Evolutionary conservation across 2,888 invertebrate genomes (phyloP).

Genomic region (Siphlonurus alternatus): DNA sequence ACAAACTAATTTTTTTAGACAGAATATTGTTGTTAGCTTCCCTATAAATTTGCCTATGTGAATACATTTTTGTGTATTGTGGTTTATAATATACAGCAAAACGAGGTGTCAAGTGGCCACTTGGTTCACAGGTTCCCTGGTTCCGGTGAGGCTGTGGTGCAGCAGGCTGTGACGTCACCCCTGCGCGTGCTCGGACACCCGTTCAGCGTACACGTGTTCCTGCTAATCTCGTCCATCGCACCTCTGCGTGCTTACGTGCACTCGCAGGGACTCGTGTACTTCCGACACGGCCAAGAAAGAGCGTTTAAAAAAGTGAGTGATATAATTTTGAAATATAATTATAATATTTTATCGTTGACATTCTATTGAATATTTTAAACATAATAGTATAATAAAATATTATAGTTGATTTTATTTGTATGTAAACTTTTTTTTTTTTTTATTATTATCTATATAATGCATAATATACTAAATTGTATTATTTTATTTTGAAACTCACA

Average conservation of each 20-base stretch:
- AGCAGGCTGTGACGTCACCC: constrained; percentile 14
- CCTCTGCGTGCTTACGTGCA: constrained; percentile 24
- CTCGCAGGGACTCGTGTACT: constrained; percentile 21
- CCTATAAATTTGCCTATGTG: not conserved
- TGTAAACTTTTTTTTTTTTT: too few species aligned
- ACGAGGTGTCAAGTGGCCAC: too few species aligned
- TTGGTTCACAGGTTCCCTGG: constrained; percentile 7
- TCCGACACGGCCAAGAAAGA: constrained; percentile 17
- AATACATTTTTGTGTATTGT: not conserved
- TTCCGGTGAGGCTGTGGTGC: constrained; percentile 8
- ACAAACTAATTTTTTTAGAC: too few species aligned
- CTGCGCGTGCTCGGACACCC: constrained; percentile 20
- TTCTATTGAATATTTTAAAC: too few species aligned
- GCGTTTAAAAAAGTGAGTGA: constrained; percentile 18
- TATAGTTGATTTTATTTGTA: too few species aligned
- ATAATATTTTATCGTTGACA: not conserved
- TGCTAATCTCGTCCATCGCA: constrained; percentile 22
- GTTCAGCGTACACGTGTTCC: constrained; percentile 21
- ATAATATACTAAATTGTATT: too few species aligned
- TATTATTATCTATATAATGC: too few species aligned
- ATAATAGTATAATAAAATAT: too few species aligned
- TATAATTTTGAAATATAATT: not conserved
- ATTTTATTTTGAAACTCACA: too few species aligned
- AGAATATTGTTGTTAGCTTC: too few species aligned
- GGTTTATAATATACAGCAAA: too few species aligned